Evolutionary conservation across 92 coral and sea anemone species (phyloP), one percentile per base, ranked within the genome.

Genomic region (Blastomussa wellsi): DNA sequence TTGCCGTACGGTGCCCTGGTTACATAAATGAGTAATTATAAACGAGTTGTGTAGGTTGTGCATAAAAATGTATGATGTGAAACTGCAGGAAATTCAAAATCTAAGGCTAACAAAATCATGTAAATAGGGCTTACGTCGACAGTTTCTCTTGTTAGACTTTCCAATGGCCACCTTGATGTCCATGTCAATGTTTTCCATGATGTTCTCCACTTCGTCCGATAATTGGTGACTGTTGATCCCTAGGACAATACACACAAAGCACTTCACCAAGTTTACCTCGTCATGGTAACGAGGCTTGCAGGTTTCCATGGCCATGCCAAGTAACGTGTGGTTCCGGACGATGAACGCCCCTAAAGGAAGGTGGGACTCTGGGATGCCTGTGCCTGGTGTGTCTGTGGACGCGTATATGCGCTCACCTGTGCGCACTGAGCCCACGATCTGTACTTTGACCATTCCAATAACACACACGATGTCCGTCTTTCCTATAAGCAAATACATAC

Each of bases 271-370:
- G 76, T 88, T 89, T 26, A 73, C 81, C 44, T 94, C 98, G 41
- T 85, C 95, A 20, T 90, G 91, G 64, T 82, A 74, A 15, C 84
- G 92, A 29, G 98, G 89, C 38, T 82, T 84, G 77, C 80, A 86
- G 15, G 87, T 51, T 67, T 96, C 99, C 99, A 96, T 91, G 8
- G 99, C 96, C 99, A 96, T 94, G 16, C 99, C 99, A 37, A 96
- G 93, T 31, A 96, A 74, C 0, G 95, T 90, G 85, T 92, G 94
- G 62, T 81, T 86, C 66, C 90, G 88, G 35, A 90, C 82, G 59
- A 94, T 84, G 72, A 92, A 88, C 32, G 88, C 87, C 5, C 98
- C 98, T 11, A 96, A 80, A 14, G 99, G 99, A 35, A 96, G 92
- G 70, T 96, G 99, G 88, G 99, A 94, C 77, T 96, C 95, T 64